Evolutionary conservation across 2,113 vertebrate species (phyloP).

Genomic region (Neogale vison): DNA sequence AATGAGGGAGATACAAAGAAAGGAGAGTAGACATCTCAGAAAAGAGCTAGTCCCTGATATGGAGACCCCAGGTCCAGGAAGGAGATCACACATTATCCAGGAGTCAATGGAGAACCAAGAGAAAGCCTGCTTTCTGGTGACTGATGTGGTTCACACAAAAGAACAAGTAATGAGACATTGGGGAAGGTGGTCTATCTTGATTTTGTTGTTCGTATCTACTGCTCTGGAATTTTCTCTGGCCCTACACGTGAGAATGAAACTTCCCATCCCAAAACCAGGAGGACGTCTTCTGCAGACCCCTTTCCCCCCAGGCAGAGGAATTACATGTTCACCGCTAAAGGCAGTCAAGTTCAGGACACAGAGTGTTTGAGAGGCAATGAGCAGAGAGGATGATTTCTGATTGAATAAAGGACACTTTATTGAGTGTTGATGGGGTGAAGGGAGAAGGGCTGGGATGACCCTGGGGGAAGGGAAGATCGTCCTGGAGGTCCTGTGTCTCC

Average conservation of each 20-base stretch:
- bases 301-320: background rate
- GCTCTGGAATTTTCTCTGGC: too few relatives aligned
- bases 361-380: background rate
- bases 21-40: background rate
- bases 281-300: background rate
- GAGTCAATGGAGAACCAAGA: background rate
- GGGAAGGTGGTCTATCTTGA: background rate
- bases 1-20: background rate
- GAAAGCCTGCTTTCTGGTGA: background rate
- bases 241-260: too few relatives aligned
- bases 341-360: background rate
- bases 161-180: background rate
- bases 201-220: rapidly evolving
- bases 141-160: background rate
- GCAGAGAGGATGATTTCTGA: background rate
- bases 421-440: background rate
- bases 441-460: background rate
- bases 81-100: background rate
- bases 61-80: background rate
- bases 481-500: background rate
- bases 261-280: background rate
- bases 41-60: background rate
- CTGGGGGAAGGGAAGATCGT: background rate
- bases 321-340: background rate
- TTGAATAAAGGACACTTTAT: background rate